A percentile compares a stretch with the other conserved stretches of the same genome.
Evolutionary conservation across 2,888 invertebrate genomes (phyloP).

Genomic region (Acrobasis consociella): DNA sequence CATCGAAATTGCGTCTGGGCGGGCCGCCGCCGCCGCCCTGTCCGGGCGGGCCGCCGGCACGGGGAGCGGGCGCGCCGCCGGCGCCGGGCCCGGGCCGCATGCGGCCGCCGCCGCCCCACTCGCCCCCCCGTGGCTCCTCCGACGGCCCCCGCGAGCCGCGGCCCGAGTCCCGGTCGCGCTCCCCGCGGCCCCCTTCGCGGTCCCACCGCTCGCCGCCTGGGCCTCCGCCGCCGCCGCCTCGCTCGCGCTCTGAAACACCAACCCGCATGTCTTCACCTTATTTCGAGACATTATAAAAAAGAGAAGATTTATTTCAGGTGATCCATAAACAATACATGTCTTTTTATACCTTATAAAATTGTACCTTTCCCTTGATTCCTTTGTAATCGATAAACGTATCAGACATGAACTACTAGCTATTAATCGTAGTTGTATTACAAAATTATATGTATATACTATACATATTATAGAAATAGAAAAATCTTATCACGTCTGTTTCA

Average conservation of each 20-base stretch:
- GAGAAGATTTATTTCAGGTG: too few relatives aligned
- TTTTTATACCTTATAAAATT: too few relatives aligned
- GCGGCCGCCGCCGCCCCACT: slow-evolving; percentile 69
- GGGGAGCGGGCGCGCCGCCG: slow-evolving; percentile 47
- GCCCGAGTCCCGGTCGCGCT: slow-evolving; percentile 47
- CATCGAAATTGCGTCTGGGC: slow-evolving; percentile 62
- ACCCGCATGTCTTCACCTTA: slow-evolving; percentile 9
- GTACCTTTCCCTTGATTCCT: too few relatives aligned
- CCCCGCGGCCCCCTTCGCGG: slow-evolving; percentile 47
- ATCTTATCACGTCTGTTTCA: too few relatives aligned
- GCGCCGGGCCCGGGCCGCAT: slow-evolving; percentile 53
- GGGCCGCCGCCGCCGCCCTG: slow-evolving; percentile 33
- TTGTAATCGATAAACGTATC: too few relatives aligned
- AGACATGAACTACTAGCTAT: too few relatives aligned
- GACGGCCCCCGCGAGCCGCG: slow-evolving; percentile 68
- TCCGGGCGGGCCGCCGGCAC: slow-evolving; percentile 44
- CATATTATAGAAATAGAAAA: too few relatives aligned
- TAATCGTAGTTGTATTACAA: too few relatives aligned
- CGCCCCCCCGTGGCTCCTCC: slow-evolving; percentile 63
- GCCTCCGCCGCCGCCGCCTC: slow-evolving; percentile 62
- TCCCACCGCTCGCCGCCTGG: slow-evolving; percentile 70
- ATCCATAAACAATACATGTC: too few relatives aligned
- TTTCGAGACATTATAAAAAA: neutral
- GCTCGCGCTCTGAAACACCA: slow-evolving; percentile 44
- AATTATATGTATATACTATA: too few relatives aligned